Evolutionary conservation across 2,888 invertebrate species (phyloP), one percentile per base, ranked within the genome.

Genomic region (Himalopsyche anomala): DNA sequence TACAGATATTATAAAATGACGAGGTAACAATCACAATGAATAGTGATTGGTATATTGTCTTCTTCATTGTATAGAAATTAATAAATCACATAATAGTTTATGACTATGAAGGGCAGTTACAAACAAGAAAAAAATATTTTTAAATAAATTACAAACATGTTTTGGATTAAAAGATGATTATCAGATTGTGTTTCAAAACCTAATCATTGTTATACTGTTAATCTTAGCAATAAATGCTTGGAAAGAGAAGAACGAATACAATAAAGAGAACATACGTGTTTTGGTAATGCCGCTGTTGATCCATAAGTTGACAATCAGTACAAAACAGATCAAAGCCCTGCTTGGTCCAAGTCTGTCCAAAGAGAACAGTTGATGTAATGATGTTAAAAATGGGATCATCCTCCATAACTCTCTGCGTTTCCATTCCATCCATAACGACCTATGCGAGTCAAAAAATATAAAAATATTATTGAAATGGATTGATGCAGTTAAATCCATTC

Each of bases 321-420:
- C 95, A 95, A 90, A 94, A 95, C 92, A 94, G 93, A 90, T 95
- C 94, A 90, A 94, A 93, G 87, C 94, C 94, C 91, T 95, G 94
- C 91, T 95, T 95, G 86, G 94, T 94, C 95, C 95, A 95, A 83
- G 94, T 93, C 89, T 94, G 94, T 79, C 95, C 95, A 90, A 94
- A 94, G 89, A 94, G 94, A 83, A 95, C 94, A 45, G 96, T 96
- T 82, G 96, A 96, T 84, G 96, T 95, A 89, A 96, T 95, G 89
- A 96, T 96, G 90, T 96, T 95, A 90, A 96, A 96, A 87, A 96
- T 94, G 81, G 95, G 94, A 91, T 97, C 96, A 90, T 95, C 95
- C 89, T 93, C 94, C 91, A 91, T 91, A 36, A 90, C 87, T 85
- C 90, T 90, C 83, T 90, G 90, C 84, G 89, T 90, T 84, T 90